Evolutionary conservation across 2,113 vertebrate species (phyloP), one percentile per base, ranked within the genome.

Genomic region (Pachyramphus minor): DNA sequence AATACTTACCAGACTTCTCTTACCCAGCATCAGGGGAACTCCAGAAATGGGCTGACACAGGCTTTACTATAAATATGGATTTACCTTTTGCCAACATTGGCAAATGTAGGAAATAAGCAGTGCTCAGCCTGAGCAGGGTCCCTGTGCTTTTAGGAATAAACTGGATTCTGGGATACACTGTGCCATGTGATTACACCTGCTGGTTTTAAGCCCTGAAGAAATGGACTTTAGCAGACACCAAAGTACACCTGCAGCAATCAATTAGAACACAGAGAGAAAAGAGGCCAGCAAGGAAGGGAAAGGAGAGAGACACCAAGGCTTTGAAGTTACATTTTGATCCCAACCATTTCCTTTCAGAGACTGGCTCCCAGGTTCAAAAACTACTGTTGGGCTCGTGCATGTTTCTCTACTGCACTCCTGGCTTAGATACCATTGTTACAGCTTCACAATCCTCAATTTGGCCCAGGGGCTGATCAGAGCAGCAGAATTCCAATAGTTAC

Each of bases 11-110:
- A 53, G 45, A 44, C 72, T 22, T 16, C 53, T 42, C 42, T 35
- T 53, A 42, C n/a, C 5, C 37, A 72, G 28, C 59, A 90, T 20
- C 11, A 18, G 39, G 41, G 39, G 60, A 92, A 92, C 72, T 69
- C 66, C 11, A 95, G 90, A 64, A 83, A 90, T 33, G 64, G 93
- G 91, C 95, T 97, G 91, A 96, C 94, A 47, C 89, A 92, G 67
- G 91, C 84, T 95, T 71, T 95, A 18, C 95, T 96, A 90, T 93
- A 93, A 95, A 95, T 95, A 95, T 0, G 24, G 76, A 67, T 71
- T 90, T 90, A 77, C 47, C 86, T 93, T 90, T 86, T 77, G 94
- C 96, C 86, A 95, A 9, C 89, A 47, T 1, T 7, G 64, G 90
- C 76, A 84, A 79, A 93, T 49, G 49, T 0, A 41, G 2, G 52